phyloP scores from a whole-genome alignment of 2,888 invertebrate species.

The Chalcosyrphus nemorum region DNA sequence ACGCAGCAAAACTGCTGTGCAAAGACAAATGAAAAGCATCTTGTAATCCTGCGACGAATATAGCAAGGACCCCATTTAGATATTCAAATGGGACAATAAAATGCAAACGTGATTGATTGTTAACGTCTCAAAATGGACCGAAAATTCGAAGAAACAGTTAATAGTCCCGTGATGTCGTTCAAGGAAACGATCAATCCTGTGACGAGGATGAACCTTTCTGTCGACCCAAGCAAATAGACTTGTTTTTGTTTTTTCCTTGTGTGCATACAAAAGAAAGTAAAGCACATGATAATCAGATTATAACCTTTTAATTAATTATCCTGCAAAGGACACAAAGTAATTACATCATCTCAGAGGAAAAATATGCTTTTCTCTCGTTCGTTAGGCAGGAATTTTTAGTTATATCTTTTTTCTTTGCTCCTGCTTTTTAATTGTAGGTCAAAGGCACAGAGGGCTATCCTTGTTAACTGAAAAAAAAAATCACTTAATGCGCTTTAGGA shows the following conservation, averaged over 20 bases:
- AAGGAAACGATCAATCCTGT: background rate
- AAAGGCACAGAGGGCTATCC: background rate
- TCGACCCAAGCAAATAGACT: background rate
- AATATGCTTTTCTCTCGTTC: background rate
- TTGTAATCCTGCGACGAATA: background rate
- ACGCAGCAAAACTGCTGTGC: background rate
- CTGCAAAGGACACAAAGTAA: background rate
- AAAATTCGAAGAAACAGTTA: background rate
- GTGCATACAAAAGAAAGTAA: too few species aligned
- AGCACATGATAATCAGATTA: conserved; percentile 4
- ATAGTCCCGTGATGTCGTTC: background rate
- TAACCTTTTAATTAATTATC: conserved; percentile 15
- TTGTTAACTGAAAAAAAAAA: background rate
- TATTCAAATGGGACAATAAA: conserved; percentile 31
- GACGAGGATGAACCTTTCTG: too few species aligned
- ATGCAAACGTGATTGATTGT: conserved; percentile 40
- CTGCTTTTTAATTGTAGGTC: too few species aligned
- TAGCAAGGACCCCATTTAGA: background rate
- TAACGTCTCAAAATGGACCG: background rate
- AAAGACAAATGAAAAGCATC: background rate
- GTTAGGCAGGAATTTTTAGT: background rate
- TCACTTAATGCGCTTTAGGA: background rate
- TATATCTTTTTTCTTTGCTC: background rate
- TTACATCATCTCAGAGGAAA: background rate
- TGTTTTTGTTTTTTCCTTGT: background rate